A percentile compares a stretch with the other conserved stretches of the same genome.
Conservation (phyloP, 2,888 invertebrate species). For the Lissocephala sabroskyi region DNA sequence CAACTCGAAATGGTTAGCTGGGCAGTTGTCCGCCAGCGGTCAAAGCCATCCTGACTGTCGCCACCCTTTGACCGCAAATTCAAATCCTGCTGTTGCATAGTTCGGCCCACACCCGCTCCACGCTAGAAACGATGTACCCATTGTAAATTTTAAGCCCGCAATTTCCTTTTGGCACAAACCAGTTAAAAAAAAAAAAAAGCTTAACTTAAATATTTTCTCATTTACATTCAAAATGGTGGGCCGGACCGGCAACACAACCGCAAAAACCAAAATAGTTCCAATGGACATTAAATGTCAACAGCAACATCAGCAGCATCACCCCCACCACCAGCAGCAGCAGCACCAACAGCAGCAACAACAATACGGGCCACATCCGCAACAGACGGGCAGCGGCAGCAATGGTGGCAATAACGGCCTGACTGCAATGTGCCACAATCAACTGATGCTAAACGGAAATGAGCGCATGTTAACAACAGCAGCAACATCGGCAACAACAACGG, state of each 20-base stretch:
- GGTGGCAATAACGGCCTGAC: constrained; percentile 18
- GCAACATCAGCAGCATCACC: constrained; percentile 53
- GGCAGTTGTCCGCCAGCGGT: constrained; percentile 7
- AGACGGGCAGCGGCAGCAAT: constrained; percentile 27
- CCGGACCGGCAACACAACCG: constrained; percentile 45
- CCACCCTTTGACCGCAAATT: constrained; percentile 54
- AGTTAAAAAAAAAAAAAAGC: constrained; percentile 56
- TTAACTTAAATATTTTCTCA: constrained; percentile 58
- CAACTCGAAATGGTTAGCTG: constrained; percentile 47
- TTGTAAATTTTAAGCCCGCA: constrained; percentile 41
- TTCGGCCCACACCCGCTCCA: too few relatives aligned
- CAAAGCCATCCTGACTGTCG: constrained; percentile 19
- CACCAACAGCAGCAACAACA: constrained; percentile 37
- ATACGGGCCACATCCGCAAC: constrained; percentile 43
- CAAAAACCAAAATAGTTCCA: constrained; percentile 69
- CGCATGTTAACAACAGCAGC: constrained; percentile 72
- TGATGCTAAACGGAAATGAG: constrained; percentile 71
- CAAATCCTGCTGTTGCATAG: constrained; percentile 49
- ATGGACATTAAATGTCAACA: constrained; percentile 71
- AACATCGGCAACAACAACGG: constrained; percentile 50
- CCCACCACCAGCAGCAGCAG: constrained; percentile 42
- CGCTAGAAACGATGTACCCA: too few relatives aligned
- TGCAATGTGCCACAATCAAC: constrained; percentile 57
- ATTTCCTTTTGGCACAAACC: constrained; percentile 10
- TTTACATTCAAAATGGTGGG: constrained; percentile 41